phyloP scores from a whole-genome alignment of 2,888 invertebrate species.

The Stenotaenia linearis region DNA sequence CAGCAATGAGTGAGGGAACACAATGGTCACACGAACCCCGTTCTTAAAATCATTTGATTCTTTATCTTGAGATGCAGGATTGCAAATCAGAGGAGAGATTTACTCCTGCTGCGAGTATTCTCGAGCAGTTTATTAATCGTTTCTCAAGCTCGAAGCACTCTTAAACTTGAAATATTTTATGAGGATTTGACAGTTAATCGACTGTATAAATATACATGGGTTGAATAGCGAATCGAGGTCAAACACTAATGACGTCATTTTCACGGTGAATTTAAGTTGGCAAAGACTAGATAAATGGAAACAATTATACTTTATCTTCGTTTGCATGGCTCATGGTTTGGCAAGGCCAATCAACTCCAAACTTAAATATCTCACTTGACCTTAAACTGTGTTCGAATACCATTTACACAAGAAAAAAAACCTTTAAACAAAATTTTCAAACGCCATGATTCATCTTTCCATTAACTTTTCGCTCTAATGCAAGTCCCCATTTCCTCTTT shows the following conservation, averaged over 20 bases:
- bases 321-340: neutral
- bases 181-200: neutral
- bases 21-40: neutral
- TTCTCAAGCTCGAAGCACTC: neutral
- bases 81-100: neutral
- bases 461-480: neutral
- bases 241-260: neutral
- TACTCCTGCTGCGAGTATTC: neutral
- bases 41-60: neutral
- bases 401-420: neutral
- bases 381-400: neutral
- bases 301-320: neutral
- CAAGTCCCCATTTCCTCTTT: neutral
- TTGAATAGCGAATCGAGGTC: neutral
- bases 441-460: neutral
- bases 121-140: neutral
- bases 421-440: neutral
- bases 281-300: neutral
- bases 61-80: neutral
- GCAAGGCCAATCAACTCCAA: neutral
- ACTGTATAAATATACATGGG: neutral
- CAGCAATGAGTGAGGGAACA: neutral
- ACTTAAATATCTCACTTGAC: neutral
- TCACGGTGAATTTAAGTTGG: neutral
- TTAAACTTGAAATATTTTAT: neutral